These are phyloP conservation scores for Xyrauchen texanus DNA, from an alignment of 2,113 vertebrate species.

Conservation along the genomic window DNA sequence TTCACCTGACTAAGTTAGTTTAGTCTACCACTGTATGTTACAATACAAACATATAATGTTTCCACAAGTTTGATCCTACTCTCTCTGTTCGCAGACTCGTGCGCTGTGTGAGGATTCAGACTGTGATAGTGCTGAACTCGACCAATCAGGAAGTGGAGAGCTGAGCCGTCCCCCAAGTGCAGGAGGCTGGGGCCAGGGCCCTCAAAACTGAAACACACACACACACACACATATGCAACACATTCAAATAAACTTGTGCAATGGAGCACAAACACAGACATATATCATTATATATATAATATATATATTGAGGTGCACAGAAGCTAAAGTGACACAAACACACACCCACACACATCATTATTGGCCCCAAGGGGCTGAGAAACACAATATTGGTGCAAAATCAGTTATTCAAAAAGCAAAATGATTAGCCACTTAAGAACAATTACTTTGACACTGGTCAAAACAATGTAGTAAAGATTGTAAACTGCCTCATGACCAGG, in stretches of 20 bases:
- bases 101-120: slow-evolving; percentile 86
- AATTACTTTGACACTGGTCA: neutral
- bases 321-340: no score
- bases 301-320: neutral
- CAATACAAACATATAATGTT: no score
- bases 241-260: neutral
- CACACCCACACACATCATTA: no score
- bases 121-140: slow-evolving; percentile 89
- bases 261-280: neutral
- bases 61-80: neutral
- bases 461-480: slow-evolving; percentile 16
- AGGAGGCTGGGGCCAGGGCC: slow-evolving; percentile 67
- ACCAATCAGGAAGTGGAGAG: slow-evolving; percentile 84
- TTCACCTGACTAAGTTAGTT: no score
- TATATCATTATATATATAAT: no score
- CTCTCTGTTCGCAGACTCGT: slow-evolving; percentile 59
- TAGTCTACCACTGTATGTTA: no score
- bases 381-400: no score
- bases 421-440: slow-evolving; percentile 33
- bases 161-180: slow-evolving; percentile 75
- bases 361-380: no score
- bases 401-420: no score
- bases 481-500: slow-evolving; percentile 42
- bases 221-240: slow-evolving; percentile 43
- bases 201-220: slow-evolving; percentile 40